Conservation (phyloP, 1,140 invertebrate genomes). For the Holotrichia oblita region DNA sequence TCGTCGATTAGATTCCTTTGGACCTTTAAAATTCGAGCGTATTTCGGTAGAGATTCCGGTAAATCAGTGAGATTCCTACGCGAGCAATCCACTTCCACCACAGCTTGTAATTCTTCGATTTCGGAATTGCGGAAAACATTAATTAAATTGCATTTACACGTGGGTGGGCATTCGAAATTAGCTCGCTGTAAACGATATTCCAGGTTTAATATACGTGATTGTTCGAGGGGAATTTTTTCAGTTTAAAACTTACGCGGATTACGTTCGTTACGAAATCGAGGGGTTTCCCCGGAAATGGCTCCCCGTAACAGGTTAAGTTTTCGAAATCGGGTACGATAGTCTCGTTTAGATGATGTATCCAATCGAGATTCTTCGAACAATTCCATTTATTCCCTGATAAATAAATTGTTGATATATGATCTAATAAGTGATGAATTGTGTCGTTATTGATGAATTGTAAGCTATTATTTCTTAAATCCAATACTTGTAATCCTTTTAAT, state of each 20-base stretch:
- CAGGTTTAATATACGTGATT: constrained; percentile 33
- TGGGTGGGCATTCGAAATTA: constrained; percentile 54
- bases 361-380: constrained; percentile 66
- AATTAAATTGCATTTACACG: constrained; percentile 59
- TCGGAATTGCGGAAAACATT: constrained; percentile 61
- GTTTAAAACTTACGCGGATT: constrained; percentile 61
- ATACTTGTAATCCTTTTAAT: neutral
- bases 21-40: constrained; percentile 67
- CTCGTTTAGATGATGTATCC: constrained; percentile 64
- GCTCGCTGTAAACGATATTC: constrained; percentile 45
- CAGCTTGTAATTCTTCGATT: constrained; percentile 59
- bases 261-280: constrained; percentile 67
- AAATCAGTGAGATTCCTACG: constrained; percentile 63
- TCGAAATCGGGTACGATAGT: constrained; percentile 64
- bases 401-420: neutral
- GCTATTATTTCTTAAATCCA: constrained; percentile 14
- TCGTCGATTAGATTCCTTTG: constrained; percentile 63
- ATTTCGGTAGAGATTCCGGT: constrained; percentile 65
- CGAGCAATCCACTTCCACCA: constrained; percentile 69
- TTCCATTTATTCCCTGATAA: constrained; percentile 65
- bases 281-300: constrained; percentile 63
- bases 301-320: constrained; percentile 62
- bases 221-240: no score
- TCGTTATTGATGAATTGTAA: neutral
- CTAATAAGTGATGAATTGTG: neutral